Evolutionary conservation across 2,888 invertebrate species (phyloP).

Genomic region (Chromoteleia sp.): DNA sequence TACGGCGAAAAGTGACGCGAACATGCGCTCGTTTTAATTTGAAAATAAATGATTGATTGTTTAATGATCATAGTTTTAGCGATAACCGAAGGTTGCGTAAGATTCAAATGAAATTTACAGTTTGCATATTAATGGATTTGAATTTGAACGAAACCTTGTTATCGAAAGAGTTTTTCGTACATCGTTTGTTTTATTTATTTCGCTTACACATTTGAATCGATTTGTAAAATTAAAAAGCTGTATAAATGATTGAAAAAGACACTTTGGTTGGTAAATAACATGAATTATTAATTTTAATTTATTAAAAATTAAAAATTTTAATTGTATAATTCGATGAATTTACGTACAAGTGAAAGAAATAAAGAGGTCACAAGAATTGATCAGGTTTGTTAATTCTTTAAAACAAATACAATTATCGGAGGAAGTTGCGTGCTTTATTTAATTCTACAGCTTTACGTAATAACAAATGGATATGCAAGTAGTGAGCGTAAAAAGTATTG

Average conservation of each 20-base stretch:
- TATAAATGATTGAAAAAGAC: too few species aligned
- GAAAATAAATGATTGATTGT: neutral
- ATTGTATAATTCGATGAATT: too few species aligned
- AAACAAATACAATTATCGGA: neutral
- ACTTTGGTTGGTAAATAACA: too few species aligned
- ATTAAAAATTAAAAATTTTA: too few species aligned
- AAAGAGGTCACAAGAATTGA: neutral
- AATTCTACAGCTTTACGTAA: neutral
- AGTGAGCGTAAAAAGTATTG: constrained; percentile 28
- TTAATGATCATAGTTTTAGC: neutral
- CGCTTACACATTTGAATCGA: too few species aligned
- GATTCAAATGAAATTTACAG: too few species aligned
- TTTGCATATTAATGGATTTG: too few species aligned
- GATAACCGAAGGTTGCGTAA: neutral
- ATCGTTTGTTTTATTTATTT: too few species aligned
- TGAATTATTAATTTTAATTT: too few species aligned
- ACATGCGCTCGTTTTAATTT: constrained; percentile 5
- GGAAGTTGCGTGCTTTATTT: neutral
- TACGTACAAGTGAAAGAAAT: neutral
- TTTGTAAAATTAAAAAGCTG: too few species aligned
- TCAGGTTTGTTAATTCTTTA: neutral
- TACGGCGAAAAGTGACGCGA: constrained; percentile 16
- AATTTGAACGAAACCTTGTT: too few species aligned
- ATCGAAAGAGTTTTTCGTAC: too few species aligned
- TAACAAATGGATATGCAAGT: constrained; percentile 19